Conservation (phyloP, 2,113 vertebrate genomes). For the Pygoscelis adeliae region DNA sequence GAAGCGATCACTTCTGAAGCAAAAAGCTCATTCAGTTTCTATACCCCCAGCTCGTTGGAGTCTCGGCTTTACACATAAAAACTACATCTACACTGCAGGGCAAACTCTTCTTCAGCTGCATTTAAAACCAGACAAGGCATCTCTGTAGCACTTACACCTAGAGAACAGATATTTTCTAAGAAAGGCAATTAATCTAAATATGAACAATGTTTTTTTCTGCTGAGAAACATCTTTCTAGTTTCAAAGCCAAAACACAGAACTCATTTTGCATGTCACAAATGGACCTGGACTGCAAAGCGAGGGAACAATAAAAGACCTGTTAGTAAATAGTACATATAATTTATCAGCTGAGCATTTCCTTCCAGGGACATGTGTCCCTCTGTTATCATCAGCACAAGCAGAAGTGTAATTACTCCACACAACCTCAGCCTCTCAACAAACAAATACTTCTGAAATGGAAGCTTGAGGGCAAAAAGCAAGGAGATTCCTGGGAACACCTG, state of each 20-base stretch:
- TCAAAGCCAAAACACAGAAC: not conserved
- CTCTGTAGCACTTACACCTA: not conserved
- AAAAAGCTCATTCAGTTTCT: not conserved
- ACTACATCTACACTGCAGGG: not conserved
- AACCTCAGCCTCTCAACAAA: not conserved
- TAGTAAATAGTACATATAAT: not conserved
- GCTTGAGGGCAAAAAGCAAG: not conserved
- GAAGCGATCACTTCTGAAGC: not conserved
- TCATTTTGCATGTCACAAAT: not conserved
- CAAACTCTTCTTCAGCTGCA: not conserved
- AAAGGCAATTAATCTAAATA: not conserved
- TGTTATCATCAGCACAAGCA: not conserved
- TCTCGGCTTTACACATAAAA: not conserved
- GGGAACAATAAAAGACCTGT: not conserved
- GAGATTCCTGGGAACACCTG: not conserved
- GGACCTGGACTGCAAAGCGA: not conserved
- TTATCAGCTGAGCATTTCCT: not conserved
- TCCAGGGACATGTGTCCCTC: not conserved
- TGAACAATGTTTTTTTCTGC: not conserved
- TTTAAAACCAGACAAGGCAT: not conserved
- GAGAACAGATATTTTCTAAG: not conserved
- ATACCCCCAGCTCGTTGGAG: not conserved
- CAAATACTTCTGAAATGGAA: not conserved
- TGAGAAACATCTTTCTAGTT: not conserved
- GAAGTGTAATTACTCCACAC: not conserved